These are phyloP conservation scores for Meteorus colon DNA, from an alignment of 2,888 invertebrate genomes.

Conservation along the genomic window DNA sequence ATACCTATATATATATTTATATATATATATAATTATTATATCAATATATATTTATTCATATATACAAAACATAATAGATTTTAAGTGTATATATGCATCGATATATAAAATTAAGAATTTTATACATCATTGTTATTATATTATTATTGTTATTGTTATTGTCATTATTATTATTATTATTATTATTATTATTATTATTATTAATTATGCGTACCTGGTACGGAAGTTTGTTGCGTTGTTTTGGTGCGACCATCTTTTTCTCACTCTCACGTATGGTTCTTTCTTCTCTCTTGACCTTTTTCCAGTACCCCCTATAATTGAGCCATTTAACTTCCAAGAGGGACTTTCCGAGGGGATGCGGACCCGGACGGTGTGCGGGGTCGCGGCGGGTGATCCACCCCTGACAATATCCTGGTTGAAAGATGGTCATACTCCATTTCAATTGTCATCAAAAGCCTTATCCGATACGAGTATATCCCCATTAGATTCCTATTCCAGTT, in stretches of 20 bases:
- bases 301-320: conserved; percentile 89
- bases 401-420: conserved; percentile 87
- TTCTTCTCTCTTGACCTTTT: conserved; percentile 74
- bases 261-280: conserved; percentile 78
- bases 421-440: conserved; percentile 79
- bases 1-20: conserved; percentile 50
- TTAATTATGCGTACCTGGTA: conserved; percentile 59
- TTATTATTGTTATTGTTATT: conserved; percentile 34
- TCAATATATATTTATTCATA: conserved; percentile 43
- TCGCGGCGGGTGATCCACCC: conserved; percentile 87
- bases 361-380: conserved; percentile 87
- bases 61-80: conserved; percentile 42
- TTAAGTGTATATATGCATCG: conserved; percentile 46
- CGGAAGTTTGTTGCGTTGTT: conserved; percentile 51
- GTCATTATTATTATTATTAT: conserved; percentile 49
- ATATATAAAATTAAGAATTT: conserved; percentile 53
- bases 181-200: conserved; percentile 52
- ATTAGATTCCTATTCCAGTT: conserved; percentile 85
- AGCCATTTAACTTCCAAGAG: conserved; percentile 89
- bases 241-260: conserved; percentile 73
- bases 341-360: conserved; percentile 88
- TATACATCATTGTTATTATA: conserved; percentile 51
- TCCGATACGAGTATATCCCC: conserved; percentile 80
- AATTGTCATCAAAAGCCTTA: conserved; percentile 79
- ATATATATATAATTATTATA: conserved; percentile 36